Evolutionary conservation across 2,113 vertebrate species (phyloP), one percentile per base, ranked within the genome.

Genomic region (Antechinus flavipes): DNA sequence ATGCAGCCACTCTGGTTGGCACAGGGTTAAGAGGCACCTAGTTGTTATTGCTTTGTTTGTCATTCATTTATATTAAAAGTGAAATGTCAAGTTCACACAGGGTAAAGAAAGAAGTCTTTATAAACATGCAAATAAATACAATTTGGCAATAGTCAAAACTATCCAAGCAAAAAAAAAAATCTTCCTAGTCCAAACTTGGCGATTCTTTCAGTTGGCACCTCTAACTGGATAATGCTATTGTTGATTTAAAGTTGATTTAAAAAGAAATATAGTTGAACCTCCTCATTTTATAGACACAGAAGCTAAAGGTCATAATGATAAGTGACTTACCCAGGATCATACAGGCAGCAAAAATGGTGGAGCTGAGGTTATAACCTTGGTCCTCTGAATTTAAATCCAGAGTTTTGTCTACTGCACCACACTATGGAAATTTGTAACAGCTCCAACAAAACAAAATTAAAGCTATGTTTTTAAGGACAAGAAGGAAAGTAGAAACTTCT

Each of bases 91-190:
- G 94, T 98, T 98, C 95, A 98, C 92, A 95, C 95, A 95, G 93
- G 92, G 90, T 93, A 96, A 98, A 98, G 97, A 98, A 98, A 98
- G 94, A 95, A 84, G 91, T 95, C 96, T 97, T 97, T 97, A 93
- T 98, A 97, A 97, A 96, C 89, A 94, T 94, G 93, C 95, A 98
- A 98, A 95, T 91, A 98, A 97, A 90, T 0, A 11, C 94, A 95
- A 97, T 93, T 93, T 25, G 2, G 50, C 50, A 52, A 52, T 30
- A 94, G 95, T 97, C 97, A 97, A 95, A 97, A 68, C 96, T 97
- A 97, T 97, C 95, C 96, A 98, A 98, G 98, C 98, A 96, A 84
- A 56, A 92, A 96, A 92, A 98, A 98, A 97, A 91, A 94, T 95
- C 96, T 94, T 93, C 94, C 98, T 93, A 95, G 94, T 91, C 97